Conservation (phyloP, 2,888 invertebrate species). For the Synanthedon myopaeformis region DNA sequence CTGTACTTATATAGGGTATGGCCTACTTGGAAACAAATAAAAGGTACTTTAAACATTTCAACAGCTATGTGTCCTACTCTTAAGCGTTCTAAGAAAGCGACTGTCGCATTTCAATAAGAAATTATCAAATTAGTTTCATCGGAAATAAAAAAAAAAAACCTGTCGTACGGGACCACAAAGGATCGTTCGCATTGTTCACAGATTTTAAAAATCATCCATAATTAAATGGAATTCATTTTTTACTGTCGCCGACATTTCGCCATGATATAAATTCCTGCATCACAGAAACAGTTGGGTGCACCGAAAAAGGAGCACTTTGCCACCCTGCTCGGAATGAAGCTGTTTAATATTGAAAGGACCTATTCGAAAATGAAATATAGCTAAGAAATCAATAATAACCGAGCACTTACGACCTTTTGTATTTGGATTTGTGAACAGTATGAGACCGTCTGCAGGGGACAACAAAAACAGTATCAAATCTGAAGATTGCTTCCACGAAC, state of each 20-base stretch:
- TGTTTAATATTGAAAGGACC: constrained; percentile 37
- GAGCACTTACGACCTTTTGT: constrained; percentile 37
- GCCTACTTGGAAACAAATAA: too few species aligned
- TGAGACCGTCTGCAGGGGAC: constrained; percentile 26
- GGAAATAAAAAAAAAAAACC: constrained; percentile 36
- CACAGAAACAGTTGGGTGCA: constrained; percentile 25
- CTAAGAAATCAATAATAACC: constrained; percentile 37
- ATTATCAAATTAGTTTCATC: constrained; percentile 65
- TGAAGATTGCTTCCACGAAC: constrained; percentile 50
- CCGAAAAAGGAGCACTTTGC: constrained; percentile 53
- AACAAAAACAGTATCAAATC: constrained; percentile 46
- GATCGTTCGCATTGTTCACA: constrained; percentile 67
- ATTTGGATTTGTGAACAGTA: constrained; percentile 30
- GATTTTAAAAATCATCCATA: constrained; percentile 69
- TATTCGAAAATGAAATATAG: constrained; percentile 25
- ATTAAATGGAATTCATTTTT: constrained; percentile 68
- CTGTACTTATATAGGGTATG: too few species aligned
- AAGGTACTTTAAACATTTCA: too few species aligned
- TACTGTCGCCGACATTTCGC: constrained; percentile 40
- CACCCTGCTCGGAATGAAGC: constrained; percentile 45
- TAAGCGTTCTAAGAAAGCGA: constrained; percentile 21
- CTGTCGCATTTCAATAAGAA: constrained; percentile 47
- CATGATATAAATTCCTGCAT: constrained; percentile 60
- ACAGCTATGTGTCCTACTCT: constrained; percentile 13
- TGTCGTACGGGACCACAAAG: constrained; percentile 38